phyloP scores from a whole-genome alignment of 2,888 invertebrate genomes.

The Tetanocera ferruginea region DNA sequence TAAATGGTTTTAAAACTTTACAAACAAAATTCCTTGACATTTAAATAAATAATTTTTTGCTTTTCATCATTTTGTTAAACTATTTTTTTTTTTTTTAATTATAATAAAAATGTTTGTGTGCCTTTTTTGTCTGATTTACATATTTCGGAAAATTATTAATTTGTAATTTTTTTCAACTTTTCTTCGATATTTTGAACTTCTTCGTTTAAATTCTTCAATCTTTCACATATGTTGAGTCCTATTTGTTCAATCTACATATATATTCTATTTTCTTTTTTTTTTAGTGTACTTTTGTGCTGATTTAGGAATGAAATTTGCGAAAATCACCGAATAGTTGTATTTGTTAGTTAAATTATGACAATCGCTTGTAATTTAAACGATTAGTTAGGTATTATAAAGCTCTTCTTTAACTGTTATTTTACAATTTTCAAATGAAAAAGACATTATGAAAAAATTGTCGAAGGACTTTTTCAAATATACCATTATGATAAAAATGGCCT shows the following conservation, averaged over 20 bases:
- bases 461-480: too few relatives aligned
- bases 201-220: slow-evolving; percentile 1
- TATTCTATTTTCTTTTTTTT: slow-evolving; percentile 26
- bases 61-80: slow-evolving; percentile 38
- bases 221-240: slow-evolving; percentile 28
- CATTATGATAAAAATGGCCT: too few relatives aligned
- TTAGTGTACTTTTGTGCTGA: slow-evolving; percentile 6
- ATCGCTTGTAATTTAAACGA: too few relatives aligned
- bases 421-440: too few relatives aligned
- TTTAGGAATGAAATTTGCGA: too few relatives aligned
- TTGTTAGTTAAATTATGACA: too few relatives aligned
- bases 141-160: slow-evolving; percentile 46
- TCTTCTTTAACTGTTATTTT: too few relatives aligned
- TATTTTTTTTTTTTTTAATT: slow-evolving; percentile 29
- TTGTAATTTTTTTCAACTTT: slow-evolving; percentile 37
- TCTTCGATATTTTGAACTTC: slow-evolving; percentile 27
- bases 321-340: too few relatives aligned
- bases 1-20: slow-evolving; percentile 46
- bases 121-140: slow-evolving; percentile 50
- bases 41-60: slow-evolving; percentile 47
- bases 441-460: too few relatives aligned
- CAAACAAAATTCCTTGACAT: slow-evolving; percentile 27
- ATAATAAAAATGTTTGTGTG: slow-evolving; percentile 26
- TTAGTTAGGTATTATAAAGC: too few relatives aligned
- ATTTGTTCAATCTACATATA: slow-evolving; percentile 9